Conservation (phyloP, 2,888 invertebrate genomes). For the Apeira syringaria region DNA sequence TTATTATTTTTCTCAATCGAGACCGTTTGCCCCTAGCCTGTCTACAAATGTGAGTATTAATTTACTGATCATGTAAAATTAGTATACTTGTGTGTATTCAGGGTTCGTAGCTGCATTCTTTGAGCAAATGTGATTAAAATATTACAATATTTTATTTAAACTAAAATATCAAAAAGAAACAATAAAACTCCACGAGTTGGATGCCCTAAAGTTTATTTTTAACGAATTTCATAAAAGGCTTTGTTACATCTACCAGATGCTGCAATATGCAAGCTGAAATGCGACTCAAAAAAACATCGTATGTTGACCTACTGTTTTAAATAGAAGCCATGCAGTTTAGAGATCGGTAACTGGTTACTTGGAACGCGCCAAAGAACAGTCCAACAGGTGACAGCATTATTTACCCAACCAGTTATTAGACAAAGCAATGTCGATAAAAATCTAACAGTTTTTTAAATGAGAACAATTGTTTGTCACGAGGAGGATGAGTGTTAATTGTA, state of each 20-base stretch:
- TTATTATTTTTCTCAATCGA: too few species aligned
- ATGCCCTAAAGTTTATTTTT: conserved; percentile 6
- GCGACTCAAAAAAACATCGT: conserved; percentile 24
- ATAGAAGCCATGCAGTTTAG: conserved; percentile 28
- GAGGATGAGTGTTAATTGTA: too few species aligned
- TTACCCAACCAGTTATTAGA: conserved; percentile 11
- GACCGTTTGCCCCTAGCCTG: too few species aligned
- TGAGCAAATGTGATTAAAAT: too few species aligned
- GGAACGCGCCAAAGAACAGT: conserved; percentile 8
- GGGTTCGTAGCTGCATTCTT: too few species aligned
- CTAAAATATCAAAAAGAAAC: too few species aligned
- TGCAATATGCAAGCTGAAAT: conserved; percentile 29
- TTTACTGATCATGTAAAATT: too few species aligned
- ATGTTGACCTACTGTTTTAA: conserved; percentile 30
- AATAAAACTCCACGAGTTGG: conserved; percentile 3
- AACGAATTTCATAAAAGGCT: conserved; percentile 18
- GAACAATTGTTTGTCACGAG: conserved; percentile 4
- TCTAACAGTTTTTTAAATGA: background rate
- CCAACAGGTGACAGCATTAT: conserved; percentile 15
- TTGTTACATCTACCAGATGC: conserved; percentile 30
- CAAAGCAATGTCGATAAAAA: conserved; percentile 12
- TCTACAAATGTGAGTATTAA: too few species aligned
- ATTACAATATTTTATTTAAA: too few species aligned
- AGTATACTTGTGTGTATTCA: too few species aligned
- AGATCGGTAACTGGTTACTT: conserved; percentile 12